phyloP scores from a whole-genome alignment of 2,797 vertebrate genomes.

The Coendou prehensilis region DNA sequence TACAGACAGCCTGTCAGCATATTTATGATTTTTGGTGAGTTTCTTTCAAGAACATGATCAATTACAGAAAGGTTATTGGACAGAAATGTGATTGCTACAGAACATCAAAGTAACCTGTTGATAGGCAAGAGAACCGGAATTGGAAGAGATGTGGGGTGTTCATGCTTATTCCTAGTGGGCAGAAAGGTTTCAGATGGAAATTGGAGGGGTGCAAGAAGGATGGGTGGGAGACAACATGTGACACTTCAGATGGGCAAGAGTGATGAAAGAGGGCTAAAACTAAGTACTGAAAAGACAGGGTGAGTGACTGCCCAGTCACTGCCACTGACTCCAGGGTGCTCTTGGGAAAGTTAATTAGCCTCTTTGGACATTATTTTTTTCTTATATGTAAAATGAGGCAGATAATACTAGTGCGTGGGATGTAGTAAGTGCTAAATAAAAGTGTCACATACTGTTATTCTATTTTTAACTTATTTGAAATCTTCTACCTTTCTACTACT shows the following conservation, averaged over 20 bases:
- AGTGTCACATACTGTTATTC: background rate
- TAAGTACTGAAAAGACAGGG: background rate
- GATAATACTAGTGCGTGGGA: background rate
- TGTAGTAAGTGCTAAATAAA: slow-evolving; percentile 11
- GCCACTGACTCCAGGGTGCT: background rate
- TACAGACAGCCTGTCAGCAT: slow-evolving; percentile 59
- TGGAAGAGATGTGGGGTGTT: slow-evolving; percentile 23
- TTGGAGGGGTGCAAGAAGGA: background rate
- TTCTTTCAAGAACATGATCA: slow-evolving; percentile 56
- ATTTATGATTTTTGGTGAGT: slow-evolving; percentile 63
- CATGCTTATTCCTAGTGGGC: background rate
- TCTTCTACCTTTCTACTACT: background rate
- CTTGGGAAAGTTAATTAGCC: background rate
- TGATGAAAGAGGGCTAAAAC: background rate
- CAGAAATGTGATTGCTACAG: slow-evolving; percentile 42
- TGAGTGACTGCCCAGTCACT: background rate
- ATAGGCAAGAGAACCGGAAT: background rate
- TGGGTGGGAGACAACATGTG: background rate
- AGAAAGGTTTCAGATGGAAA: slow-evolving; percentile 3
- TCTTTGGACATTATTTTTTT: background rate
- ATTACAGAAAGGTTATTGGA: slow-evolving; percentile 62
- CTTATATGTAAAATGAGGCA: background rate
- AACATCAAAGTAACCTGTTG: slow-evolving; percentile 51
- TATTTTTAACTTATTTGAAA: background rate
- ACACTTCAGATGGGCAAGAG: background rate